Percentiles rank a stretch among this genome's conserved stretches.
Evolutionary conservation across 2,888 invertebrate species (phyloP).

Genomic region (Leucophora obtusa): DNA sequence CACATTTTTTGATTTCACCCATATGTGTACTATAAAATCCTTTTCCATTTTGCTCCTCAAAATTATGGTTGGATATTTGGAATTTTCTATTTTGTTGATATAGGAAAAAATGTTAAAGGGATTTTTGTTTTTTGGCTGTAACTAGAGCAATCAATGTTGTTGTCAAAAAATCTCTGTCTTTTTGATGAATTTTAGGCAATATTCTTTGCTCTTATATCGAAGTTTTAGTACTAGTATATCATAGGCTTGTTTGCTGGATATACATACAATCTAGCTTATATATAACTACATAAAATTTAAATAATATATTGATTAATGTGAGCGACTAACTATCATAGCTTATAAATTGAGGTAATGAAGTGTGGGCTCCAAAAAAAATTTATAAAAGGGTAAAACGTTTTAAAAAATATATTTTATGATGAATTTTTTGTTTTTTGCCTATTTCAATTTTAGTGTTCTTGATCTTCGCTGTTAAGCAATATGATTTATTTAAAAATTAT

Average conservation of each 20-base stretch:
- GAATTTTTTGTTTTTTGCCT: no score
- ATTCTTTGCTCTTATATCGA: conserved; percentile 26
- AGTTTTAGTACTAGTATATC: conserved; percentile 5
- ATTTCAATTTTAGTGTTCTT: no score
- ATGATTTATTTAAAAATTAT: no score
- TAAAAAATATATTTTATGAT: no score
- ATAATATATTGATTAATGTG: no score
- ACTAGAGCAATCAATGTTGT: conserved; percentile 62
- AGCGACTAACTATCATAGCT: no score
- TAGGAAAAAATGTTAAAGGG: conserved; percentile 27
- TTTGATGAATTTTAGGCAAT: conserved; percentile 64
- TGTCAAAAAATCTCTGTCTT: conserved; percentile 56
- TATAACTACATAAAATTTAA: no score
- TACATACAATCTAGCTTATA: background rate
- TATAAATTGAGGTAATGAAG: no score
- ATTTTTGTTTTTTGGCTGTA: conserved; percentile 46
- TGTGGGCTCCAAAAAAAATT: no score
- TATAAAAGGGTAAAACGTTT: no score
- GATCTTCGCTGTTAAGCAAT: no score
- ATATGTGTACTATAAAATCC: conserved; percentile 3
- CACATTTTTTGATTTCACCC: no score
- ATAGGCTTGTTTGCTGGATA: conserved; percentile 34
- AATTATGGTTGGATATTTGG: background rate
- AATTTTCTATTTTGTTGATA: conserved; percentile 16
- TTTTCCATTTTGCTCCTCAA: conserved; percentile 12